phyloP scores from a whole-genome alignment of 2,113 vertebrate species.

The Rhynchopsitta pachyrhyncha region DNA sequence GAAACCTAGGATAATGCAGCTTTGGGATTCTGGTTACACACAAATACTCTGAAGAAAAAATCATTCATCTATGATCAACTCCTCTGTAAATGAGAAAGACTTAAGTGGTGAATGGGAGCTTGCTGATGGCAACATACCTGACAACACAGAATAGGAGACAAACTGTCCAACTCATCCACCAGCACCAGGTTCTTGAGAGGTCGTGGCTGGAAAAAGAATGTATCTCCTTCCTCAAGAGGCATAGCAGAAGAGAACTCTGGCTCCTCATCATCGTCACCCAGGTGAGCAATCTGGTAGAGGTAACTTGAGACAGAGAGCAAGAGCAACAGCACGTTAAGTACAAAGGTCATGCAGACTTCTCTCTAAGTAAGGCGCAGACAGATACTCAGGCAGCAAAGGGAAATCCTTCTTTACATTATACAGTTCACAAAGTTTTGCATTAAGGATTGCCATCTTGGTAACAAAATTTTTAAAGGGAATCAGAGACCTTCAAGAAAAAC shows the following conservation, averaged over 20 bases:
- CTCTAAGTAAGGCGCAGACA: background rate
- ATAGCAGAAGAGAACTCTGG: conserved; percentile 99
- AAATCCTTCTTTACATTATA: background rate
- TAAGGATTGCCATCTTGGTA: background rate
- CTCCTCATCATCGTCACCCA: conserved; percentile 97
- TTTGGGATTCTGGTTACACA: background rate
- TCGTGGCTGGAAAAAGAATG: conserved; percentile 97
- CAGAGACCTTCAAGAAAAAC: background rate
- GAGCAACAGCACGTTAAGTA: background rate
- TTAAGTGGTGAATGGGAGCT: background rate
- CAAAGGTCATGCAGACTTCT: background rate
- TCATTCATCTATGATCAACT: background rate
- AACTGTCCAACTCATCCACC: conserved; percentile 94
- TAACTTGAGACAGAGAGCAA: conserved; percentile 77
- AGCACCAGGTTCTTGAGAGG: conserved; percentile 95
- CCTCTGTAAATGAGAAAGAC: background rate
- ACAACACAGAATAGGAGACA: conserved; percentile 96
- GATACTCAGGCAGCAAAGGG: background rate
- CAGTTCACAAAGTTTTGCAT: background rate
- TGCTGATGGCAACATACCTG: conserved; percentile 76
- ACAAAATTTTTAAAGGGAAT: background rate
- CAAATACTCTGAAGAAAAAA: background rate
- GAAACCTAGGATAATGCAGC: background rate
- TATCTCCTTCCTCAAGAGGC: conserved; percentile 97
- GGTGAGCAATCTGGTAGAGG: conserved; percentile 96